Conservation (phyloP, 2,113 vertebrate species). For the Hippocampus abdominalis region DNA sequence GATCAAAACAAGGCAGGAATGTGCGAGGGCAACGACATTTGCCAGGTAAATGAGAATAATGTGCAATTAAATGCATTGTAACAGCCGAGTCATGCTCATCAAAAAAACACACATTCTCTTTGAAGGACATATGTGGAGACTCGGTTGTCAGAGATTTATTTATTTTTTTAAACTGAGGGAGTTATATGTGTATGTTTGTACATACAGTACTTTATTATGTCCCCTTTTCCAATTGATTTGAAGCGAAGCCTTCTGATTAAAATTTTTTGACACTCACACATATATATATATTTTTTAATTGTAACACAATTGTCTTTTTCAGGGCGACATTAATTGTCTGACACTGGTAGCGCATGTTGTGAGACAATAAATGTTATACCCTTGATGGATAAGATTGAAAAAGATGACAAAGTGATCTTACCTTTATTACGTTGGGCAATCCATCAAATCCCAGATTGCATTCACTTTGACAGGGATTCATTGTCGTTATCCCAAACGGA, state of each 20-base stretch:
- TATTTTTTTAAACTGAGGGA: no score
- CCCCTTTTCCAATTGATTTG: no score
- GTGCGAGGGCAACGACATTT: not conserved
- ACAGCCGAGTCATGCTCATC: not conserved
- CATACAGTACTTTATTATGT: no score
- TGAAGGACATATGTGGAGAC: no score
- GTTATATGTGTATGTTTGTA: no score
- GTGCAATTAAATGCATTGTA: not conserved
- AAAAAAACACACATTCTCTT: not conserved
- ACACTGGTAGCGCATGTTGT: not conserved
- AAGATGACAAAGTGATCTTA: slow-evolving; percentile 5
- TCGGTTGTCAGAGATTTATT: no score
- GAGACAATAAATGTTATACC: not conserved
- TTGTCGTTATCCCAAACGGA: not conserved
- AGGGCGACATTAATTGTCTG: not conserved
- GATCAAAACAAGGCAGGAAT: not conserved
- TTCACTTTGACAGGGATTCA: slow-evolving; percentile 14
- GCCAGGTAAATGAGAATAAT: not conserved
- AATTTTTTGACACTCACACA: no score
- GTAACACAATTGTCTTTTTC: not conserved
- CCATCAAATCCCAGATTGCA: slow-evolving; percentile 26
- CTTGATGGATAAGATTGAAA: not conserved
- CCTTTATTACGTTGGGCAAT: slow-evolving; percentile 31
- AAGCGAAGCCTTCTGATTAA: no score
- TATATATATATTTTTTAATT: not conserved